phyloP scores from a whole-genome alignment of 2,888 invertebrate genomes.

The Pseudoips prasinana region DNA sequence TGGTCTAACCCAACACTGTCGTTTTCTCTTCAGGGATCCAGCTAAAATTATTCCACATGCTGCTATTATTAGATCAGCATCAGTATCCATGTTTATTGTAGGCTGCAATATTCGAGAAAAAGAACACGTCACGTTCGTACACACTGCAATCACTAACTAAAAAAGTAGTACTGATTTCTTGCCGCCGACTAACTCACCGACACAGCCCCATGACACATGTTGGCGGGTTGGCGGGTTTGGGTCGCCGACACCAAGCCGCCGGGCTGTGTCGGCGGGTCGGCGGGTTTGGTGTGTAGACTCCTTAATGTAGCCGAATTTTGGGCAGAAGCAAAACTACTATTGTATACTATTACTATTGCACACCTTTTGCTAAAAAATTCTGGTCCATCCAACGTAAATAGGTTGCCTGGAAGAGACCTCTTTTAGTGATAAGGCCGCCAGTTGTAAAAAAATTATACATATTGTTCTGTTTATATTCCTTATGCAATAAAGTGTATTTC shows the following conservation, averaged over 20 bases:
- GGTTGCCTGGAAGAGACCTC: no score
- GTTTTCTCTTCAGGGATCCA: conserved; percentile 17
- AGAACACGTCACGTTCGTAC: conserved; percentile 19
- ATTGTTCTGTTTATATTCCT: no score
- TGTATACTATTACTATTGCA: no score
- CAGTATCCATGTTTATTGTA: conserved; percentile 21
- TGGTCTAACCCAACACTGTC: conserved; percentile 20
- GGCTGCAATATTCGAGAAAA: conserved; percentile 21
- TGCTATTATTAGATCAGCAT: conserved; percentile 21
- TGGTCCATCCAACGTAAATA: no score
- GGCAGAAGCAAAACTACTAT: no score
- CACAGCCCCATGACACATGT: conserved; percentile 14
- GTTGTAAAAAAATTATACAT: no score
- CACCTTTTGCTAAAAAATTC: no score
- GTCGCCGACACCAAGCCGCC: conserved; percentile 13
- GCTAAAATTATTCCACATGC: conserved; percentile 20
- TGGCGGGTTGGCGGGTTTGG: conserved; percentile 14
- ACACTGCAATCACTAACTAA: conserved; percentile 15
- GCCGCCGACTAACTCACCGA: conserved; percentile 15
- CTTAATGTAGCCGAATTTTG: no score
- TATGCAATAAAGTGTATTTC: no score
- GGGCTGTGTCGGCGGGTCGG: conserved; percentile 8
- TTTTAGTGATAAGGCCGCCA: no score
- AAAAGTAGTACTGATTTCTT: conserved; percentile 14
- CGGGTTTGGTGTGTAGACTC: conserved; percentile 6